Conservation (phyloP, 1,140 invertebrate genomes). For the Caenorhabditis tropicalis region DNA sequence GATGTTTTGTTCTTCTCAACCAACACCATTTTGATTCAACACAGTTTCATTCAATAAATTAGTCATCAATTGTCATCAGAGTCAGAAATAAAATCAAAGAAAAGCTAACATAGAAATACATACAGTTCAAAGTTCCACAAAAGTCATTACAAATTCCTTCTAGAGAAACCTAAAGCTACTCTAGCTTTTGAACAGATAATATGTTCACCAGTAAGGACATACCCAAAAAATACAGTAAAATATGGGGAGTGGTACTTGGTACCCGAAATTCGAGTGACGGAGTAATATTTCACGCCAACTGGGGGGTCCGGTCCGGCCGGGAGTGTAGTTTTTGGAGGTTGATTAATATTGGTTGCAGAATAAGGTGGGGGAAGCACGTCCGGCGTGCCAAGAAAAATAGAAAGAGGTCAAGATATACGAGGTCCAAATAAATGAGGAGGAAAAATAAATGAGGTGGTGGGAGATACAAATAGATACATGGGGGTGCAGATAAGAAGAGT, state of each 20-base stretch:
- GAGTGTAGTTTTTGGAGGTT: no score
- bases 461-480: neutral
- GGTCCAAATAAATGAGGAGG: no score
- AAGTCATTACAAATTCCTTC: neutral
- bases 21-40: neutral
- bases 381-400: no score
- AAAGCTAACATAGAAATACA: neutral
- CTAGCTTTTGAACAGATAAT: neutral
- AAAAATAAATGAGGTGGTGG: no score
- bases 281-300: no score
- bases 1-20: neutral
- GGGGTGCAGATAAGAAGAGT: neutral
- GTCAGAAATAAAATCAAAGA: neutral
- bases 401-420: no score
- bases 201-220: neutral
- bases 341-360: no score
- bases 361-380: no score
- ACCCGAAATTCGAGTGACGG: no score
- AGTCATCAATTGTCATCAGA: neutral
- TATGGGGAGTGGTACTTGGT: no score
- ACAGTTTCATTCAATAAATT: slow-evolving; percentile 4
- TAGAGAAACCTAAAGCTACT: neutral
- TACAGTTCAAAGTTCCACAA: neutral
- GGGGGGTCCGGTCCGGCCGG: no score
- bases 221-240: no score